Evolutionary conservation across 2,888 invertebrate genomes (phyloP).

Genomic region (Micoletzkya japonica): DNA sequence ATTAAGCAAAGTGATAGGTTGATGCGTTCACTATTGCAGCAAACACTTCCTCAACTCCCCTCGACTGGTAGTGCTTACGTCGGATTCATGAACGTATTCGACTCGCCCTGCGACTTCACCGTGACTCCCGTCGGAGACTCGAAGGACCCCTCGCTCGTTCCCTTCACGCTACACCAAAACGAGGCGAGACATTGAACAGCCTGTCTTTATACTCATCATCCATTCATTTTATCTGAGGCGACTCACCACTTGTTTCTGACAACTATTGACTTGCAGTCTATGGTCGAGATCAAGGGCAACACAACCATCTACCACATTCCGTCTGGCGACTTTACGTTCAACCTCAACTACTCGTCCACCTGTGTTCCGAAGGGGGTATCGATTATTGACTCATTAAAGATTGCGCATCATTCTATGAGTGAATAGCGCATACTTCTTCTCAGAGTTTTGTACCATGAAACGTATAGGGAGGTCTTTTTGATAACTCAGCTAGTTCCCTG

Average conservation of each 20-base stretch:
- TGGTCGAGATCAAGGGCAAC: conserved; percentile 14
- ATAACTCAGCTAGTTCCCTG: no score
- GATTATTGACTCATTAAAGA: background rate
- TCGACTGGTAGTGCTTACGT: conserved; percentile 39
- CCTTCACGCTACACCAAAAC: background rate
- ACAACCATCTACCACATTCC: background rate
- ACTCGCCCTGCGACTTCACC: background rate
- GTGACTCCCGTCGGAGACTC: background rate
- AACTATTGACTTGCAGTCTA: no score
- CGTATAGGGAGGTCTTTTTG: no score
- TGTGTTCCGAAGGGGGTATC: background rate
- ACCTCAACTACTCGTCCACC: background rate
- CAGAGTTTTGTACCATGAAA: no score
- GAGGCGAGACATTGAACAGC: no score
- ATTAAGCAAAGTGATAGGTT: background rate
- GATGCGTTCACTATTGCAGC: conserved; percentile 35
- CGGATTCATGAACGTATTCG: conserved; percentile 45
- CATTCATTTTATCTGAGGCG: no score
- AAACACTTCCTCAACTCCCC: conserved; percentile 48
- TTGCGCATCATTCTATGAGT: no score
- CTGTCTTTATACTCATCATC: no score
- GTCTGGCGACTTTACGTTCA: background rate
- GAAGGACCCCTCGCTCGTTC: no score
- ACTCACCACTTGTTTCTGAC: no score
- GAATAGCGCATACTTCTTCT: no score